Evolutionary conservation across 2,888 invertebrate genomes (phyloP), one percentile per base, ranked within the genome.

Genomic region (Adelognathus sp.): DNA sequence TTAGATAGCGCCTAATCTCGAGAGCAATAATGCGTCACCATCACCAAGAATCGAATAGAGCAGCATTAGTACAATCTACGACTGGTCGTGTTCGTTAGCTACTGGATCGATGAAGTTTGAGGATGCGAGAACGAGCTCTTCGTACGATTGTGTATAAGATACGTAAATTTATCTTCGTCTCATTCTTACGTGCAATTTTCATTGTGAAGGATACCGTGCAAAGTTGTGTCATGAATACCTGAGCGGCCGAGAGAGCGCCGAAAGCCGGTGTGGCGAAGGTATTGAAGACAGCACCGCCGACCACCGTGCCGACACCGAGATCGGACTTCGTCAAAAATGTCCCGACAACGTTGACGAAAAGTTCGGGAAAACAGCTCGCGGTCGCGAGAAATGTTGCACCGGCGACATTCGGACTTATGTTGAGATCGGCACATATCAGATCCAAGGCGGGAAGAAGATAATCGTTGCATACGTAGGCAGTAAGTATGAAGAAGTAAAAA

Each of bases 331-430:
- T 96, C 9, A 97, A 92, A 85, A 97, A 96, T 0, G 97, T 97
- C 2, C 97, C 97, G 58, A 99, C 96, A 39, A 98, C 93, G 88
- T 97, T 98, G 46, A 98, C 97, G 91, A 98, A 98, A 80, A 98
- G 94, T 92, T 99, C 98, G 0, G 98, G 98, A 81, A 97, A 96
- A 14, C 98, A 97, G 0, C 98, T 98, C 2, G 98, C 99, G 0
- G 98, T 95, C 0, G 99, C 96, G 97, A 99, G 98, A 86, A 99
- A 98, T 0, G 98, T 99, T 1, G 99, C 99, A 0, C 98, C 99
- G 0, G 98, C 98, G 11, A 99, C 97, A 92, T 99, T 98, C 92
- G 95, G 91, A 21, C 96, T 95, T 86, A 96, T 93, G 85, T 95
- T 94, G 46, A 96, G 90, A 90, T 96, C 95, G 81, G 96, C 95